Evolutionary conservation across 2,888 invertebrate species (phyloP).

Genomic region (Operophtera brumata): DNA sequence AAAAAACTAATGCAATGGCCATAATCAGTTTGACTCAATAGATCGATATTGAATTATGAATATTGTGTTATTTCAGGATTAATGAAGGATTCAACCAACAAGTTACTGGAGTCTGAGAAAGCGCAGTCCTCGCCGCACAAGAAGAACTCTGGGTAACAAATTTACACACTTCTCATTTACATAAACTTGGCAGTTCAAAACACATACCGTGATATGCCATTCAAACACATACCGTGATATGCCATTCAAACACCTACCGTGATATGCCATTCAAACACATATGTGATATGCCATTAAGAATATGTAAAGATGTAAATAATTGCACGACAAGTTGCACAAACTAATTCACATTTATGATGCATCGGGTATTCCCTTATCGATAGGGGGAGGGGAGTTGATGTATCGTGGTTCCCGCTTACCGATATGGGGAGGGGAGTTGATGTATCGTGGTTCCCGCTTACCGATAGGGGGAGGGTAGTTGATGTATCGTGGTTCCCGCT

Average conservation of each 20-base stretch:
- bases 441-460: no score
- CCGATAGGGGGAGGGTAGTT: no score
- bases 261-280: background rate
- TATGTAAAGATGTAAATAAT: slow-evolving; percentile 54
- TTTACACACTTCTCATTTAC: background rate
- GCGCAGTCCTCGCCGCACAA: slow-evolving; percentile 70
- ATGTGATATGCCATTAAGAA: no score
- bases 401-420: no score
- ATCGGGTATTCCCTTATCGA: background rate
- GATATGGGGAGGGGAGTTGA: no score
- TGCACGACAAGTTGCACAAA: slow-evolving; percentile 41
- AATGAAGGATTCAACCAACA: slow-evolving; percentile 74
- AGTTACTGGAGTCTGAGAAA: slow-evolving; percentile 72
- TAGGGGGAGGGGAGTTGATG: background rate
- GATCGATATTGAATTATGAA: background rate
- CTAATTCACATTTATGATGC: slow-evolving; percentile 25
- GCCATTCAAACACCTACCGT: background rate
- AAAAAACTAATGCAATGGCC: no score
- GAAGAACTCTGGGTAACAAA: slow-evolving; percentile 72
- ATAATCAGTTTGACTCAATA: no score
- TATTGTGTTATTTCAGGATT: slow-evolving; percentile 49
- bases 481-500: no score
- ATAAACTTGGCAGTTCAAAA: background rate
- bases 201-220: no score
- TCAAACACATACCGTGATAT: background rate